Evolutionary conservation across 2,888 invertebrate species (phyloP), one percentile per base, ranked within the genome.

Genomic region (Acleris cristana): DNA sequence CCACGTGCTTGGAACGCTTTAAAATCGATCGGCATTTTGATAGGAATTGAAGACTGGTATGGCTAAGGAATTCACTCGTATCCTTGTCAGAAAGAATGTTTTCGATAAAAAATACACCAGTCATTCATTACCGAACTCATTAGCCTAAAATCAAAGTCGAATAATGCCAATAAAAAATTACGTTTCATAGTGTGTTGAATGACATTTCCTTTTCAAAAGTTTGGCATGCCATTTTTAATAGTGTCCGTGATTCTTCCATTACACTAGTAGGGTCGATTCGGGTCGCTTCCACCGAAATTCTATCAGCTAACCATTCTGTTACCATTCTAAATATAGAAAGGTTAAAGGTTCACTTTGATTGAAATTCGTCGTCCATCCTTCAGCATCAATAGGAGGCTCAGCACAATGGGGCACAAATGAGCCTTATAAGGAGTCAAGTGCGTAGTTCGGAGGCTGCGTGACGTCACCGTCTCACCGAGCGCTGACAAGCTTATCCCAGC

Each of bases 401-500:
- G 53, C 26, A 67, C 62, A 67, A 67, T 62, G 66, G 53, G 62
- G 48, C 40, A 23, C 56, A 66, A 62, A 67, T 62, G 61, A 62
- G 48, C 67, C 62, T 67, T 63, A 67, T 67, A 62, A 18, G 63
- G 63, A 48, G 26, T 63, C 57, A 12, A 53, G 63, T 62, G 67
- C 67, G 67, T 67, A 63, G 63, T 58, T 63, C 56, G 66, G 66
- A 62, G 58, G 66, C 66, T 72, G 65, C 66, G 64, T 73, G 65
- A 71, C 71, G 75, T 73, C 77, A 76, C 70, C 70, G 69, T 72
- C 70, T 63, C 59, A 34, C 34, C 34, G 10, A 10, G 59, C 70
- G 65, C 71, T 75, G 72, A 59, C 75, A 65, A 70, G 72, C 76
- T 81, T 88, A 87, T 88, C 89, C 73, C 69, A 72, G 78, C 88